phyloP scores from a whole-genome alignment of 2,888 invertebrate species.

The Volucella inanis region DNA sequence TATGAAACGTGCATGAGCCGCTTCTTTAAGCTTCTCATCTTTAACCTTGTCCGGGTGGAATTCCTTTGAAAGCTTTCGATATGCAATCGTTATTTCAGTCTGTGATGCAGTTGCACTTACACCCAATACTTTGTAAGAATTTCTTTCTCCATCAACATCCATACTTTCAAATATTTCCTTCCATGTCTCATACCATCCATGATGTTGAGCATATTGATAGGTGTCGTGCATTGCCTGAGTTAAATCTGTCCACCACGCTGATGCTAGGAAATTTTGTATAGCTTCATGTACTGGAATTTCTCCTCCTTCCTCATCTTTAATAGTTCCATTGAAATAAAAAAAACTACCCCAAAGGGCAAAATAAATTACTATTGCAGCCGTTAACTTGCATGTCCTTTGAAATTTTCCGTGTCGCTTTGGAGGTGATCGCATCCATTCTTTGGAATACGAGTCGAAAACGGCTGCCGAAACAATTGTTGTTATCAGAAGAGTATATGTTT shows the following conservation, averaged over 20 bases:
- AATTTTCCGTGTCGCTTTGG: slow-evolving; percentile 82
- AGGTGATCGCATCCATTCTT: slow-evolving; percentile 90
- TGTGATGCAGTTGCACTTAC: slow-evolving; percentile 92
- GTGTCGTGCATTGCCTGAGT: slow-evolving; percentile 89
- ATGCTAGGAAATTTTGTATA: slow-evolving; percentile 93
- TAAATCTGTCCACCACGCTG: slow-evolving; percentile 94
- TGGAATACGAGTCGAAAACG: slow-evolving; percentile 90
- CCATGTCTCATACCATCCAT: slow-evolving; percentile 95
- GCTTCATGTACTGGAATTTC: slow-evolving; percentile 95
- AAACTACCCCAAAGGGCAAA: slow-evolving; percentile 90
- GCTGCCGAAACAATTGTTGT: slow-evolving; percentile 88
- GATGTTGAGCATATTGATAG: slow-evolving; percentile 90
- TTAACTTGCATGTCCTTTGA: slow-evolving; percentile 86
- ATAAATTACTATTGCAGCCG: slow-evolving; percentile 87
- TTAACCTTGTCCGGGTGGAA: slow-evolving; percentile 96
- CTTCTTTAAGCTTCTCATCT: slow-evolving; percentile 86
- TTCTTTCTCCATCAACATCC: slow-evolving; percentile 95
- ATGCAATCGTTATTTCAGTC: slow-evolving; percentile 91
- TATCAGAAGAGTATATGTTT: slow-evolving; percentile 87
- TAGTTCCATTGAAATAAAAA: slow-evolving; percentile 93
- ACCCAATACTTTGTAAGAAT: slow-evolving; percentile 92
- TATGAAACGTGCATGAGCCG: slow-evolving; percentile 94
- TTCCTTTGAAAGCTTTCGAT: slow-evolving; percentile 91
- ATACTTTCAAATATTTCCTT: slow-evolving; percentile 92
- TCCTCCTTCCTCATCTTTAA: slow-evolving; percentile 93